Conservation (phyloP, 2,113 vertebrate genomes). For the Rhineura floridana region DNA sequence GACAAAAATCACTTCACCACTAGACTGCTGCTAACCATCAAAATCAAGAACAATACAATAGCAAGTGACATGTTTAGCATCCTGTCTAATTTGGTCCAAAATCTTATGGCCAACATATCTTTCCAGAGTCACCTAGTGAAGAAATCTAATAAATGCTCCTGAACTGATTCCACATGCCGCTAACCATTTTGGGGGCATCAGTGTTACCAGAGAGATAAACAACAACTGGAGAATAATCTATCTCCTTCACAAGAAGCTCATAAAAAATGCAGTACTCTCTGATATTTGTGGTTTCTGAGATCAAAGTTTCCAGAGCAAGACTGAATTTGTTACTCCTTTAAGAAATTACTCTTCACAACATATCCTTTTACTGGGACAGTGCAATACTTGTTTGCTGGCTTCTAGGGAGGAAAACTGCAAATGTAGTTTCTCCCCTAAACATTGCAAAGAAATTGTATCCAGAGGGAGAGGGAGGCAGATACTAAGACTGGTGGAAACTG, state of each 20-base stretch:
- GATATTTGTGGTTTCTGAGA: not conserved
- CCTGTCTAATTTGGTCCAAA: not conserved
- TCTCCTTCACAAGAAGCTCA: not conserved
- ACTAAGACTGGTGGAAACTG: conserved; percentile 10
- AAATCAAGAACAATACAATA: not conserved
- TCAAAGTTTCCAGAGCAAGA: conserved; percentile 25
- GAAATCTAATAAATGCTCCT: not conserved
- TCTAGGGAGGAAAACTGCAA: not conserved
- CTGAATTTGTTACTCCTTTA: not conserved
- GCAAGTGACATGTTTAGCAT: not conserved
- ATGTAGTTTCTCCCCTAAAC: not conserved
- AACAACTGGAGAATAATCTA: not conserved
- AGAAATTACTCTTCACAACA: conserved; percentile 16
- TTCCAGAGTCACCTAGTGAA: not conserved
- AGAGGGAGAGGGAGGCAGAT: not conserved
- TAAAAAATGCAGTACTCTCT: not conserved
- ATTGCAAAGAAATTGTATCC: conserved; percentile 15
- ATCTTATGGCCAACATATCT: not conserved
- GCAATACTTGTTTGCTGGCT: not conserved
- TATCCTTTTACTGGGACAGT: not conserved
- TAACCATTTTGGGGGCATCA: not conserved
- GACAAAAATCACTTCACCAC: no score
- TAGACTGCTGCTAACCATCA: no score
- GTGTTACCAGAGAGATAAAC: not conserved
- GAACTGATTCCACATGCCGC: not conserved